Evolutionary conservation across 1,140 invertebrate species (phyloP).

Genomic region (Danaus plexippus): DNA sequence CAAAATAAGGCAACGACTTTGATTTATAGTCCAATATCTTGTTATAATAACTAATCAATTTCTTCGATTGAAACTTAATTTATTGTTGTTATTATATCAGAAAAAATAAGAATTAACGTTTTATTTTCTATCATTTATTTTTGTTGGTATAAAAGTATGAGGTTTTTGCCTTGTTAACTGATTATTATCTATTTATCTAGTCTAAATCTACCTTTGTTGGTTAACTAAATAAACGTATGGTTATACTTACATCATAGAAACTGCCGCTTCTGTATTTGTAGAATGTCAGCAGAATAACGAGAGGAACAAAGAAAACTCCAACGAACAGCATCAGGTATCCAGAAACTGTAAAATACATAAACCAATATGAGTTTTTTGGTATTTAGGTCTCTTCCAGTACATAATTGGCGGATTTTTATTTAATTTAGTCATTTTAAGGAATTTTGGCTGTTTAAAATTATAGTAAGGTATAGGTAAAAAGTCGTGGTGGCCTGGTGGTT

Average conservation of each 20-base stretch:
- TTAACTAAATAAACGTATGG: neutral
- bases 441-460: neutral
- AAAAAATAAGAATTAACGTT: too few species aligned
- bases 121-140: too few species aligned
- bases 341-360: slow-evolving; percentile 32
- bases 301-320: slow-evolving; percentile 35
- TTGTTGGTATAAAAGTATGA: too few species aligned
- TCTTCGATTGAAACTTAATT: too few species aligned
- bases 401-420: neutral
- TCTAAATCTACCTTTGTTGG: neutral
- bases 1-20: too few species aligned
- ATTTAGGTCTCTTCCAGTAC: neutral
- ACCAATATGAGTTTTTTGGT: neutral
- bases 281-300: slow-evolving; percentile 31
- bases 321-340: slow-evolving; percentile 42
- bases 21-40: too few species aligned
- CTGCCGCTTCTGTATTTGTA: slow-evolving; percentile 31
- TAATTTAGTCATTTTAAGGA: neutral
- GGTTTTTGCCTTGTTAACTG: neutral
- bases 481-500: too few species aligned
- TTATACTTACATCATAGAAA: slow-evolving; percentile 27
- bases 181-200: neutral
- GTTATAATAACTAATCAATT: too few species aligned
- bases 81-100: too few species aligned
- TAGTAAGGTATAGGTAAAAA: neutral